Base-by-base conservation (phyloP, 2,113 vertebrate genomes). In the Gambusia affinis region DNA sequence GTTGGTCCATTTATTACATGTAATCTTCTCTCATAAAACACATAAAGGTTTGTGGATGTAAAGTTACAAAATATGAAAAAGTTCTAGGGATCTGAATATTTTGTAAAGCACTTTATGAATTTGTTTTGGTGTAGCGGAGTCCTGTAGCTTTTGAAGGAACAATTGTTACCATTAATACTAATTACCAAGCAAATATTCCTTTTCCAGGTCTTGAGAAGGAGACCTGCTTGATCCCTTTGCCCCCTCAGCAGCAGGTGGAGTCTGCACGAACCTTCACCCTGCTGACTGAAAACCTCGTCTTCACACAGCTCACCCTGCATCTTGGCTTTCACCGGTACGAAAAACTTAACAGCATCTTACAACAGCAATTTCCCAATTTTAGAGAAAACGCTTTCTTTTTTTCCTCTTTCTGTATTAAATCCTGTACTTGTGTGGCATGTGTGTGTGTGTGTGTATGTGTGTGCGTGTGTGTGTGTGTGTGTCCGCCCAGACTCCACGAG, bases 201-300 rank as follows among this genome's bases (percentile, higher is more conserved):
- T 62, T 79, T 76, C n/a, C 79, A 99, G 98, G 96, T 80, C 92
- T 99, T 79, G 97, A 99, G 71, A 99, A 97, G 84, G 98, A 99
- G 92, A 99, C 98, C 0, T 98, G 97, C 85, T 91, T 99, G 89
- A 97, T 98, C 82, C 97, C 98, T 1, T 35, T 91, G n/a, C 80
- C 92, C 54, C 93, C 95, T 27, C 96, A 96, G 60, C 96, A 96
- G 77, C 94, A 93, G 1, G 94, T 95, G 0, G 90, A 96, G 76
- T 96, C 96, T 82, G 94, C 95, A 0, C 95, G 95, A 87, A 97
- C 93, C 75, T 99, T 98, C 92, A 99, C 97, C 78, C 94, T 99
- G 63, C 95, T 99, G 73, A 99, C 98, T 0, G 98, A 99, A 90
- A 99, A 99, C 92, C 95, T 99, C 86, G 95, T 98, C 70, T 93